Percentiles rank a stretch among this genome's conserved stretches.
phyloP scores from a whole-genome alignment of 2,113 vertebrate genomes.

The Paralichthys olivaceus region DNA sequence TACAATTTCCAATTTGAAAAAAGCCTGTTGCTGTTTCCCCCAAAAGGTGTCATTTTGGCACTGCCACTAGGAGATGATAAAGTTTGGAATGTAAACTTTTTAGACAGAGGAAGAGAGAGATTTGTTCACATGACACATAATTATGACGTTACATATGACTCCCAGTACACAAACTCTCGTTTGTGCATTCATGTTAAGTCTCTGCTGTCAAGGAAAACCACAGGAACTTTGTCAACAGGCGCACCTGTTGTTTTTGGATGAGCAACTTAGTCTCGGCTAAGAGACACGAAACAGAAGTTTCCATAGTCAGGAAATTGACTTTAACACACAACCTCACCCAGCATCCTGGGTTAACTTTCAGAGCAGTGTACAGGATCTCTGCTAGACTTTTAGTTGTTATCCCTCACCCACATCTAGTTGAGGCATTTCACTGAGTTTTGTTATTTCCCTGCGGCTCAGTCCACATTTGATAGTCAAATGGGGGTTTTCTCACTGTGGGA shows the following conservation, averaged over 20 bases:
- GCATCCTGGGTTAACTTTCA: not conserved
- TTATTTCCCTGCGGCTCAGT: conserved; percentile 49
- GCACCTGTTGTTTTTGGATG: conserved; percentile 6
- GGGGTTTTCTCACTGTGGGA: conserved; percentile 46
- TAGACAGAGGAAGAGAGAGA: too few relatives aligned
- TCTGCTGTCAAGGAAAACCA: not conserved
- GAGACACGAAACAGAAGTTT: not conserved
- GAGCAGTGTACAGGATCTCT: not conserved
- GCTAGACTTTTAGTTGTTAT: not conserved
- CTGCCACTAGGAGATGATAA: not conserved
- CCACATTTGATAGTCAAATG: conserved; percentile 83
- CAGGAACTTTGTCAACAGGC: not conserved
- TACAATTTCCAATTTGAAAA: not conserved
- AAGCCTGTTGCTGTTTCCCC: not conserved
- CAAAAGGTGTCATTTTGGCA: not conserved
- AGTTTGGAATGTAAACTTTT: too few relatives aligned
- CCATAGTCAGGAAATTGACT: not conserved
- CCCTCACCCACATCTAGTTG: not conserved
- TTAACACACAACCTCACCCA: not conserved
- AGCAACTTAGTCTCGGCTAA: not conserved
- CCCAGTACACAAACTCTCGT: not conserved
- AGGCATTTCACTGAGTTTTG: conserved; percentile 12
- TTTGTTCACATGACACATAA: too few relatives aligned
- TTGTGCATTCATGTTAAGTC: not conserved
- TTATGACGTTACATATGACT: not conserved